Conservation (phyloP, 2,888 invertebrate genomes). For the Dermolepida albohirtum region DNA sequence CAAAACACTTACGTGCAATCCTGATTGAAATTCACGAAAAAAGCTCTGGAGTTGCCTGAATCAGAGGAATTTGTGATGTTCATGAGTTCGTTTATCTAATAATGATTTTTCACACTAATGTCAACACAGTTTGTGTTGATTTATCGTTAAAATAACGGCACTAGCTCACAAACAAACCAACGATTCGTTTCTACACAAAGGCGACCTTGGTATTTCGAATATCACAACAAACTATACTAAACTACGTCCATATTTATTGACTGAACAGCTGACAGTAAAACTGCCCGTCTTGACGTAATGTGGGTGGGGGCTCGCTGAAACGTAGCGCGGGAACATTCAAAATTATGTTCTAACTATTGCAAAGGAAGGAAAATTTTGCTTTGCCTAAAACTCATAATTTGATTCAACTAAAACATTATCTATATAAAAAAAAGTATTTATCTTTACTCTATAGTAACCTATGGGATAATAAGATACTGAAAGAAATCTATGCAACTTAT, state of each 20-base stretch:
- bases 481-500: no score
- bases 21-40: constrained; percentile 97
- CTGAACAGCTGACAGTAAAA: constrained; percentile 56
- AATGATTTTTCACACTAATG: constrained; percentile 49
- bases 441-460: no score
- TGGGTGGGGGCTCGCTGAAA: constrained; percentile 17
- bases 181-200: constrained; percentile 72
- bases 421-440: no score
- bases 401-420: no score
- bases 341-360: not conserved
- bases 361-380: no score
- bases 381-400: no score
- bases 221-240: constrained; percentile 49
- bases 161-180: constrained; percentile 66
- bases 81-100: constrained; percentile 69
- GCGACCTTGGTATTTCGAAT: constrained; percentile 68
- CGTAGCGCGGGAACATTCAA: constrained; percentile 7
- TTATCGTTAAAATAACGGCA: constrained; percentile 60
- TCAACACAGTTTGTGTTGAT: constrained; percentile 50
- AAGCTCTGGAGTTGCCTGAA: constrained; percentile 81
- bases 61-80: constrained; percentile 85
- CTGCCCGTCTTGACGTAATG: constrained; percentile 24
- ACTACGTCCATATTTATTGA: constrained; percentile 57
- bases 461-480: no score
- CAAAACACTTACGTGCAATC: constrained; percentile 91